phyloP scores from a whole-genome alignment of 2,888 invertebrate species.

The Calliphora vomitoria region DNA sequence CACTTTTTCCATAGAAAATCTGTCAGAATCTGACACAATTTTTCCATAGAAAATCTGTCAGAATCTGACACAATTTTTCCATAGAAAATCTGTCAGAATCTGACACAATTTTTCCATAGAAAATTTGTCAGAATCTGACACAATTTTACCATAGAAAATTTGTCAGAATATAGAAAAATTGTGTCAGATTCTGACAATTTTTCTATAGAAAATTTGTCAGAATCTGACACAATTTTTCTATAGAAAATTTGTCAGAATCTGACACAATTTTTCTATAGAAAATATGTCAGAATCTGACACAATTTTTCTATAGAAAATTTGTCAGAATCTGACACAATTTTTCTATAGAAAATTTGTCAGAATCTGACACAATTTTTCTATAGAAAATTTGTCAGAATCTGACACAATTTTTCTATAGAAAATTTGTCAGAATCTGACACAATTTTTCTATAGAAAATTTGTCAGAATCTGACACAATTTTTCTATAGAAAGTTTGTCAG shows the following conservation, averaged over 20 bases:
- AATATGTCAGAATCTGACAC: background rate
- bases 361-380: background rate
- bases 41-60: background rate
- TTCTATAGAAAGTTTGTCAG: background rate
- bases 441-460: background rate
- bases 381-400: background rate
- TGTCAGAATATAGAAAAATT: background rate
- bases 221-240: background rate
- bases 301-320: background rate
- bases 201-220: background rate
- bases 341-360: background rate
- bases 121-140: background rate
- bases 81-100: background rate
- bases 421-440: background rate
- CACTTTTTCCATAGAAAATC: background rate
- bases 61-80: background rate
- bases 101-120: background rate
- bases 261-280: background rate
- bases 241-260: background rate
- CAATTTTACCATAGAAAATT: background rate
- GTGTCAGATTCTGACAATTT: background rate
- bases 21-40: background rate
- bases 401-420: background rate
- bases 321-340: background rate
- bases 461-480: background rate